These are phyloP conservation scores for Drosophila ogumai DNA, from an alignment of 1,140 invertebrate genomes.

Conservation along the genomic window DNA sequence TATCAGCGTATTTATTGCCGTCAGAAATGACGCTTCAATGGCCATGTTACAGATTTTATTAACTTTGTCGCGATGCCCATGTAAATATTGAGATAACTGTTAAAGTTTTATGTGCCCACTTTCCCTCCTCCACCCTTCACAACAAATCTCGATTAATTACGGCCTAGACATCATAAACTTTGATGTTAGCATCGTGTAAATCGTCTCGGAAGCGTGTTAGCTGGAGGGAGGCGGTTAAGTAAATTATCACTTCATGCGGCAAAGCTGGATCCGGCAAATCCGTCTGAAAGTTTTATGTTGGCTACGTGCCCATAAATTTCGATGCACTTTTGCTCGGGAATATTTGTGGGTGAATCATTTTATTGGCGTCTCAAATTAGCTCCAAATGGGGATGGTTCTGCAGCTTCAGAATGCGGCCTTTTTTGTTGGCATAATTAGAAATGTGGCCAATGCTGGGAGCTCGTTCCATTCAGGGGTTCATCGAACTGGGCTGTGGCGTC, in stretches of 20 bases:
- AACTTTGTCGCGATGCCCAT: not conserved
- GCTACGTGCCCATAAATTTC: conserved; percentile 72
- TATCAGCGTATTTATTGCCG: not conserved
- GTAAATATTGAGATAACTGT: conserved; percentile 13
- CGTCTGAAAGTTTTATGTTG: conserved; percentile 59
- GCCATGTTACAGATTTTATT: conserved; percentile 19
- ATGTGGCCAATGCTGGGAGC: conserved; percentile 43
- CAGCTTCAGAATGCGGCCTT: not conserved
- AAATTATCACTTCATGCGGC: conserved; percentile 63
- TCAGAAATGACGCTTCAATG: conserved; percentile 7
- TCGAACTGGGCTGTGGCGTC: conserved; percentile 8
- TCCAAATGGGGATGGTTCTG: not conserved
- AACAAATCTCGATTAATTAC: conserved; percentile 69
- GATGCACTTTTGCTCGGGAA: conserved; percentile 37
- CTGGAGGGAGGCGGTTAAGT: conserved; percentile 34
- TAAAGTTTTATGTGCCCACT: conserved; percentile 33
- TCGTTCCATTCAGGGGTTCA: conserved; percentile 14
- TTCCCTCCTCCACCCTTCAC: not conserved
- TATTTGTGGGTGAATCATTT: conserved; percentile 50
- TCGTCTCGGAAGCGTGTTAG: conserved; percentile 50
- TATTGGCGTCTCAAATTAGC: conserved; percentile 49
- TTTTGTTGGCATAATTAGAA: conserved; percentile 66
- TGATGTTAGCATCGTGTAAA: conserved; percentile 70
- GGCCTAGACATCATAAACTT: conserved; percentile 71
- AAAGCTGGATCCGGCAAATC: conserved; percentile 1